Base-by-base conservation (phyloP, 2,888 invertebrate genomes). In the Zeuzera pyrina region DNA sequence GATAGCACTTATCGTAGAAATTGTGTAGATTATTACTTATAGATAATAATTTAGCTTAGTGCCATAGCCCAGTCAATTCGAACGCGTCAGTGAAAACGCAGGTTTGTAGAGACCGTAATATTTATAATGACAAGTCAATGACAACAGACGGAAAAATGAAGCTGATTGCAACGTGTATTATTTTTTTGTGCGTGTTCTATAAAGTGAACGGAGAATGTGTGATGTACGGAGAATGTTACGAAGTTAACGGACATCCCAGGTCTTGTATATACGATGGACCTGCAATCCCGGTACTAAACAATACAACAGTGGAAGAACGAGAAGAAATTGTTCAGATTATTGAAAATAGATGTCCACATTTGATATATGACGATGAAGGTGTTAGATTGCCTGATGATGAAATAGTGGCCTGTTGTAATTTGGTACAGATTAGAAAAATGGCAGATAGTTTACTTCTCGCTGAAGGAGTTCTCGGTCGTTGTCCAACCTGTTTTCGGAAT, bases 401-500 rank as follows among this genome's bases (percentile, higher is more conserved):
- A 14, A 74, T 87, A 4, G 15, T 53, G 2, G 71, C 89, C 0
- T 93, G 93, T 52, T 93, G 93, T 55, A 74, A 86, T 47, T 42
- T 45, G 0, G 39, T 42, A 0, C 91, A 91, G 60, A 49, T 90
- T 1, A 2, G 36, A 0, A 62, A 59, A 2, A 85, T 90, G 79
- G 65, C 85, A 0, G 39, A 56, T 0, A 87, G 85, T 26, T 73
- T 94, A 41, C 43, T 62, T 2, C 68, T 89, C 39, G 90, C 92
- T 0, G 88, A 88, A 26, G 85, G 87, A 31, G 66, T 95, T 1
- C 88, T 94, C 13, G 86, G 88, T 2, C 85, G 95, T 24, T 98
- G 98, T 59, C 92, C 93, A 0, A 87, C 91, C 0, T 98, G 97
- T 56, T 66, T 87, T 1, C 76, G 85, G 36, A 98, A 97, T 62